Conservation (phyloP, 2,113 vertebrate genomes). For the Grallaria varia region DNA sequence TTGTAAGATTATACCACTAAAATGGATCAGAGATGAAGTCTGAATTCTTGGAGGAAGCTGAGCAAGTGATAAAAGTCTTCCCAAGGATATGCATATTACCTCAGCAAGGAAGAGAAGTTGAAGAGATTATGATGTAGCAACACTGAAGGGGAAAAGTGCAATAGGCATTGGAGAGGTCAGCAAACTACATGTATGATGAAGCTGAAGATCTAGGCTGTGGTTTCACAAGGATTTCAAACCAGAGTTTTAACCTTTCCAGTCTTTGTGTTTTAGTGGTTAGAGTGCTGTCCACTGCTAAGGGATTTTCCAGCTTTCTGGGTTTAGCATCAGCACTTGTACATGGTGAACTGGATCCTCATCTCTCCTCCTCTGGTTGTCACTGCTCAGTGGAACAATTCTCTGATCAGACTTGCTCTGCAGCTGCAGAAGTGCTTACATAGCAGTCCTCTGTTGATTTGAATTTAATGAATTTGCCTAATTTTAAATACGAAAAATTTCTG, state of each 20-base stretch:
- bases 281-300: background rate
- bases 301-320: background rate
- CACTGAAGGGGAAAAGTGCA: background rate
- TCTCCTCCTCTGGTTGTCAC: background rate
- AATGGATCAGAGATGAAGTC: background rate
- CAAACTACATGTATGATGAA: background rate
- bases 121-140: background rate
- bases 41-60: background rate
- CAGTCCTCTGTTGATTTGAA: background rate
- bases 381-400: constrained; percentile 1
- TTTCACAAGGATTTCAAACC: background rate
- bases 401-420: background rate
- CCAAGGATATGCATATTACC: background rate
- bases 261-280: background rate
- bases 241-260: background rate
- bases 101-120: background rate
- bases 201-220: background rate
- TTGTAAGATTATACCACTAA: background rate
- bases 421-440: constrained; percentile 18
- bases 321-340: background rate
- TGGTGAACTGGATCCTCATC: background rate
- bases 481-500: background rate
- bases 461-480: constrained; percentile 1
- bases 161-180: background rate
- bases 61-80: background rate